A percentile compares a stretch with the other conserved stretches of the same genome.
Evolutionary conservation across 1,140 invertebrate genomes (phyloP).

Genomic region (Platorchestia sp.): DNA sequence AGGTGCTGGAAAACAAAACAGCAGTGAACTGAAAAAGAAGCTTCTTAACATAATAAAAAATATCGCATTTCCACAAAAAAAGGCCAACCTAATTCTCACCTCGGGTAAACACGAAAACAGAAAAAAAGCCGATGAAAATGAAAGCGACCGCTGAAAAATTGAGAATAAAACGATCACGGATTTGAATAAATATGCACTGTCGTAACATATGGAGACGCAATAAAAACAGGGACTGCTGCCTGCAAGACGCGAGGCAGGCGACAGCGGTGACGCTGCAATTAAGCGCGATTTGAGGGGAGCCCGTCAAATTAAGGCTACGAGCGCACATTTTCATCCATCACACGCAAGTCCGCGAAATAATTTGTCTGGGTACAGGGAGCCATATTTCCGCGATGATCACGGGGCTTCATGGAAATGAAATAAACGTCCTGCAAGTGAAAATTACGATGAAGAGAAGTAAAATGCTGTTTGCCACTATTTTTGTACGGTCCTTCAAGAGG

Average conservation of each 20-base stretch:
- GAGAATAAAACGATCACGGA: not conserved
- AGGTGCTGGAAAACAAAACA: too few species aligned
- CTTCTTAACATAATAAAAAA: too few species aligned
- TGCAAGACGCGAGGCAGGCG: not conserved
- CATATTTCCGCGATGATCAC: not conserved
- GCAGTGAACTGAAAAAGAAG: too few species aligned
- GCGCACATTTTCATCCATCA: conserved; percentile 28
- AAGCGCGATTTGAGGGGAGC: not conserved
- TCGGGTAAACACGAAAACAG: not conserved
- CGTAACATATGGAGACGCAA: not conserved
- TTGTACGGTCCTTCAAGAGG: not conserved
- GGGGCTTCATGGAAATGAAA: not conserved
- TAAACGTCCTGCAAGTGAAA: not conserved
- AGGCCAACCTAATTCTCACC: too few species aligned
- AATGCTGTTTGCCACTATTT: not conserved
- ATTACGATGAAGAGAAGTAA: not conserved
- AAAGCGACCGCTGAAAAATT: not conserved
- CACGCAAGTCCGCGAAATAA: not conserved
- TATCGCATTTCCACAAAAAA: too few species aligned
- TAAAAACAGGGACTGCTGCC: not conserved
- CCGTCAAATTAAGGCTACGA: conserved; percentile 23
- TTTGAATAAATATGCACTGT: not conserved
- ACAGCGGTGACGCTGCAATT: not conserved
- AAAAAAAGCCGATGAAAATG: not conserved
- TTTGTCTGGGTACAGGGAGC: not conserved